These are phyloP conservation scores for Macrobrachium nipponense DNA, from an alignment of 1,140 invertebrate species.

Conservation along the genomic window DNA sequence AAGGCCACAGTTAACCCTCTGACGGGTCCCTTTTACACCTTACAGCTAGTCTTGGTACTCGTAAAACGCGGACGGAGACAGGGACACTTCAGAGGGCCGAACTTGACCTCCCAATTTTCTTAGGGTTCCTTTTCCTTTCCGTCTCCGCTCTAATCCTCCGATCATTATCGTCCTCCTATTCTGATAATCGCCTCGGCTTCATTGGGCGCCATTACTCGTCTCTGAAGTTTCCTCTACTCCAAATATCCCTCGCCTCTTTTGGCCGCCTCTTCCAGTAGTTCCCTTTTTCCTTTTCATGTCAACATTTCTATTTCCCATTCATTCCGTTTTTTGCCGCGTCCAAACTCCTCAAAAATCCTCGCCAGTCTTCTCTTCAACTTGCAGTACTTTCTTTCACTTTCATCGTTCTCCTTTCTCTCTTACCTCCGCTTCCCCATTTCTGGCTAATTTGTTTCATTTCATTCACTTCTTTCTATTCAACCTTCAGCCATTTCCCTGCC, in stretches of 20 bases:
- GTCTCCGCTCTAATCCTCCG: too few relatives aligned
- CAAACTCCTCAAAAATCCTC: not conserved
- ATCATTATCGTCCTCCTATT: too few relatives aligned
- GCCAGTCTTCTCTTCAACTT: conserved; percentile 1
- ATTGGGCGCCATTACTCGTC: too few relatives aligned
- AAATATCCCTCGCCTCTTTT: not conserved
- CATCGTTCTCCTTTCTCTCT: not conserved
- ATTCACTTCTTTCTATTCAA: not conserved
- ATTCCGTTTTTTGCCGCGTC: not conserved
- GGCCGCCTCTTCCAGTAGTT: not conserved
- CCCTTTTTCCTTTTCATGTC: not conserved
- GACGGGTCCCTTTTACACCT: too few relatives aligned
- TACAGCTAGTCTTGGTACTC: too few relatives aligned
- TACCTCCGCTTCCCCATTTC: conserved; percentile 14
- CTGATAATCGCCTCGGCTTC: too few relatives aligned
- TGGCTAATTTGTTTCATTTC: not conserved
- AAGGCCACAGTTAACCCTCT: too few relatives aligned
- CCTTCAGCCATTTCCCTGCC: too few relatives aligned
- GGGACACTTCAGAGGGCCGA: too few relatives aligned
- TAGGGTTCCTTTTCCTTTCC: too few relatives aligned
- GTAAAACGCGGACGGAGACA: too few relatives aligned
- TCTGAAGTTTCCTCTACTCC: not conserved
- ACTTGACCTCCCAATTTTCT: too few relatives aligned
- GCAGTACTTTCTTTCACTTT: conserved; percentile 1
- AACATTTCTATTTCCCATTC: not conserved